Evolutionary conservation across 2,113 vertebrate species (phyloP).

Genomic region (Solea senegalensis): DNA sequence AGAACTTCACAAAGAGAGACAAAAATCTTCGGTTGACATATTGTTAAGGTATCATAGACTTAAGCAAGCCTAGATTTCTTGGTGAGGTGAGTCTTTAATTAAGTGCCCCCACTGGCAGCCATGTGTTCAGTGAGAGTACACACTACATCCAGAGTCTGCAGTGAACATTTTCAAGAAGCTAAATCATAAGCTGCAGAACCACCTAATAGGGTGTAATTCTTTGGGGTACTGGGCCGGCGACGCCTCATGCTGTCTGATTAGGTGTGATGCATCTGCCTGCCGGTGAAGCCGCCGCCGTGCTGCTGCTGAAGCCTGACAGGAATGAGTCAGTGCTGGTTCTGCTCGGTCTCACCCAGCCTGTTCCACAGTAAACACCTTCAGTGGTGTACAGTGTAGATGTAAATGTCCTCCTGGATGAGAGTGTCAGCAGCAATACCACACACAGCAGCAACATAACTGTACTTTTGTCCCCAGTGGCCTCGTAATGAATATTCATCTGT

Average conservation of each 20-base stretch:
- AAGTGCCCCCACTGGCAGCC: too few species aligned
- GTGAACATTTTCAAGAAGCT: background rate
- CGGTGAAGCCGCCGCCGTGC: conserved; percentile 1
- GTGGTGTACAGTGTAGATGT: conserved; percentile 1
- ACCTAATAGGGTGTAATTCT: background rate
- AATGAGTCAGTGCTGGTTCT: conserved; percentile 12
- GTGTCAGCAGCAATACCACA: conserved; percentile 24
- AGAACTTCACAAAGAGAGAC: too few species aligned
- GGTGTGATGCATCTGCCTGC: conserved; percentile 23
- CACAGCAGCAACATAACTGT: conserved; percentile 16
- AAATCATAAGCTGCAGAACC: background rate
- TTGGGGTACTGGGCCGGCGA: background rate
- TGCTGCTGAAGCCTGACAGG: conserved; percentile 26
- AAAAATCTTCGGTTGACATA: too few species aligned
- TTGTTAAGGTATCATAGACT: too few species aligned
- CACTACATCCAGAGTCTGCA: background rate
- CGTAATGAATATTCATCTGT: conserved; percentile 63
- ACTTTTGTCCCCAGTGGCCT: conserved; percentile 32
- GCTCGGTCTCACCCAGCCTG: background rate
- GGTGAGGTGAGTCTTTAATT: too few species aligned
- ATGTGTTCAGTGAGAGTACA: too few species aligned
- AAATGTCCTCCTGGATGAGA: background rate
- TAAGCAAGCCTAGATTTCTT: too few species aligned
- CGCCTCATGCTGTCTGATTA: conserved; percentile 20
- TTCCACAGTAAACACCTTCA: conserved; percentile 9